Percentiles rank a stretch among this genome's conserved stretches.
Evolutionary conservation across 2,113 vertebrate species (phyloP).

Genomic region (Xiphorhynchus elegans): DNA sequence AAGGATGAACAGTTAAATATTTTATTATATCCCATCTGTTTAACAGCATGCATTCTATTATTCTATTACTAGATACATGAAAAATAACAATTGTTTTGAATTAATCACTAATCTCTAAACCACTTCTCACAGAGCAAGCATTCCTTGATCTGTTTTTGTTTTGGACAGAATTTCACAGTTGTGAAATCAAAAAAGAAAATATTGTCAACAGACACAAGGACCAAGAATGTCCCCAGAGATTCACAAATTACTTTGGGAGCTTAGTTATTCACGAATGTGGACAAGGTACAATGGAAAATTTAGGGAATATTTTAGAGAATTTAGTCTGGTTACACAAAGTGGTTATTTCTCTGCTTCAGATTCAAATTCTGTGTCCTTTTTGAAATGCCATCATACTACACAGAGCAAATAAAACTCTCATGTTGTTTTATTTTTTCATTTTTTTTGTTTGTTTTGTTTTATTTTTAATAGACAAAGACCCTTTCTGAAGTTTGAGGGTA

Average conservation of each 20-base stretch:
- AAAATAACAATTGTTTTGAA: neutral
- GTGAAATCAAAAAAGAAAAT: neutral
- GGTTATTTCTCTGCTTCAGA: neutral
- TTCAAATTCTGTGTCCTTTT: neutral
- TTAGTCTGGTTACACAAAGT: neutral
- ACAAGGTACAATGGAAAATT: neutral
- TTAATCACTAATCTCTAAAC: neutral
- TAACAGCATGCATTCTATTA: neutral
- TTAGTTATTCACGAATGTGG: neutral
- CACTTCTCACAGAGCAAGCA: neutral
- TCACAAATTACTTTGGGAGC: neutral
- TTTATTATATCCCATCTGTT: neutral
- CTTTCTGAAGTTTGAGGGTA: neutral
- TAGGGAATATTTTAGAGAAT: neutral
- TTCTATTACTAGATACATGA: neutral
- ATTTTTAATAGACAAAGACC: neutral
- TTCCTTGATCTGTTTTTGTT: neutral
- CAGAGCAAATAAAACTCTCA: neutral
- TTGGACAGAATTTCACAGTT: neutral
- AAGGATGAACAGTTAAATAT: neutral
- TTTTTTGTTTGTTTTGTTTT: no score
- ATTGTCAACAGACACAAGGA: neutral
- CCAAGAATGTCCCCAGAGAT: neutral
- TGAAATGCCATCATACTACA: neutral
- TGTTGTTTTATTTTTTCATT: neutral